Conservation (phyloP, 2,113 vertebrate species). For the Passerina amoena region DNA sequence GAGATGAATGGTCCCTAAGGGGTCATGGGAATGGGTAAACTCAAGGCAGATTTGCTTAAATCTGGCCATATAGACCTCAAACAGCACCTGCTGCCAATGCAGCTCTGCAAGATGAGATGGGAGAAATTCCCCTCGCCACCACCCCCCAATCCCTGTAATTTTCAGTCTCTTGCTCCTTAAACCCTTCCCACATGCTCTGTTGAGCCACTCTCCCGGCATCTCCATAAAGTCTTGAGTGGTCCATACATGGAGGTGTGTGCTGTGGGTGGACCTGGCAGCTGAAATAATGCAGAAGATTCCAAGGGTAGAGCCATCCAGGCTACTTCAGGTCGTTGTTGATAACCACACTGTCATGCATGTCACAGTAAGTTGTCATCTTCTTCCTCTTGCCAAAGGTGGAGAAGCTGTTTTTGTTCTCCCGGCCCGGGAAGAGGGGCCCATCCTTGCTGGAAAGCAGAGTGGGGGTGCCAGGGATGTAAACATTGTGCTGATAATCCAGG, state of each 20-base stretch:
- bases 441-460: conserved; percentile 83
- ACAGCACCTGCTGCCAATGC: background rate
- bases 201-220: background rate
- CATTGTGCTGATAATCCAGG: conserved; percentile 90
- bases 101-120: background rate
- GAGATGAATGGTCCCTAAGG: background rate
- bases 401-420: conserved; percentile 88
- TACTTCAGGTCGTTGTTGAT: conserved; percentile 87
- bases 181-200: background rate
- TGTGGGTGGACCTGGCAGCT: background rate
- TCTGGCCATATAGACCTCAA: background rate
- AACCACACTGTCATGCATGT: conserved; percentile 80
- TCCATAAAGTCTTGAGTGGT: background rate
- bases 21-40: background rate
- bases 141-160: background rate
- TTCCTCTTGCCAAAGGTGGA: conserved; percentile 91
- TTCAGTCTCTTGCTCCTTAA: background rate
- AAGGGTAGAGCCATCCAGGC: background rate
- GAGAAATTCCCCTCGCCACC: background rate
- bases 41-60: conserved; percentile 36
- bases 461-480: conserved; percentile 89
- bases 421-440: conserved; percentile 71
- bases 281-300: background rate
- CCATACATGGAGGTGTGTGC: background rate
- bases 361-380: conserved; percentile 82